These are phyloP conservation scores for Heterotis niloticus DNA, from an alignment of 2,113 vertebrate genomes.

Conservation along the genomic window DNA sequence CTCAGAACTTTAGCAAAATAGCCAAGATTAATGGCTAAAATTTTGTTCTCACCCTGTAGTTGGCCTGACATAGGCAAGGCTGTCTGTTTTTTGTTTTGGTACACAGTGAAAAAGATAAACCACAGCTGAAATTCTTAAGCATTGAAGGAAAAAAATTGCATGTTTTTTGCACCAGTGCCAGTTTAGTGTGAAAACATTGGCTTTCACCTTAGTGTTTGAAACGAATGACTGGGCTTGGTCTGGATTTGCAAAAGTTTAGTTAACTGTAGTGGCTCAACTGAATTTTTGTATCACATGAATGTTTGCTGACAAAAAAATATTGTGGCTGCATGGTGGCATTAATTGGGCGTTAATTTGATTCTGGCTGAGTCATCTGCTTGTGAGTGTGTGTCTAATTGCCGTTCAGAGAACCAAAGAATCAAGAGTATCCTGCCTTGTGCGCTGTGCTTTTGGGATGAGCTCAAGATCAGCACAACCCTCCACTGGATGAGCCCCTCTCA, in stretches of 20 bases:
- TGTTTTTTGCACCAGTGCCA: background rate
- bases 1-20: too few species aligned
- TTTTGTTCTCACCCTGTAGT: background rate
- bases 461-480: too few species aligned
- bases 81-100: background rate
- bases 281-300: background rate
- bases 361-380: too few species aligned
- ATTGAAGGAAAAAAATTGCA: background rate
- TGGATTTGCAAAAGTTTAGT: background rate
- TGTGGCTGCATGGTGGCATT: too few species aligned
- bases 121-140: slow-evolving; percentile 7
- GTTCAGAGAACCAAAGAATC: too few species aligned
- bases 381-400: too few species aligned
- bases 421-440: too few species aligned
- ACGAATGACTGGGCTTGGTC: background rate
- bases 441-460: too few species aligned
- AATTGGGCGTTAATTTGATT: too few species aligned
- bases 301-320: background rate
- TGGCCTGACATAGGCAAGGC: background rate
- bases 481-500: too few species aligned
- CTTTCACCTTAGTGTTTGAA: too few species aligned
- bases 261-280: background rate
- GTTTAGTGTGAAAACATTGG: background rate
- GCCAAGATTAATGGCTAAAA: background rate
- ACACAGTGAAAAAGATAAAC: background rate